Conservation (phyloP, 2,113 vertebrate species). For the Limnothrissa miodon region DNA sequence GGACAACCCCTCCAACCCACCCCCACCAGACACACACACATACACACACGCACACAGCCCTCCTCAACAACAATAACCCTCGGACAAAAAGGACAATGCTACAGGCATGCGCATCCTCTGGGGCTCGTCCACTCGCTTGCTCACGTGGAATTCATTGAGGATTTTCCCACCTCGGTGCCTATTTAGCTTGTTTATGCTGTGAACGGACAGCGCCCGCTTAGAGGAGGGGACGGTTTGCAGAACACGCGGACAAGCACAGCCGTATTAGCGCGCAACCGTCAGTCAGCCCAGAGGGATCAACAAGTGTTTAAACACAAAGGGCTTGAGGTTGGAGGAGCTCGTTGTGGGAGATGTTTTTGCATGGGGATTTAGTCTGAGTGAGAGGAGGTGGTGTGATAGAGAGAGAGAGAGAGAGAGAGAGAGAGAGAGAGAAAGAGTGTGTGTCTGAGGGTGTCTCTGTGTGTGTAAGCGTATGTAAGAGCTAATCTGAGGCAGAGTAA, state of each 20-base stretch:
- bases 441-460: too few species aligned
- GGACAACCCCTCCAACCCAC: not conserved
- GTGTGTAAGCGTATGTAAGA: not conserved
- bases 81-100: not conserved
- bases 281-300: not conserved
- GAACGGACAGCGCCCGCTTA: not conserved
- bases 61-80: not conserved
- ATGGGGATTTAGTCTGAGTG: not conserved
- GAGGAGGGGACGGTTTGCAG: not conserved
- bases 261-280: not conserved
- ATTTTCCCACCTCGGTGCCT: not conserved
- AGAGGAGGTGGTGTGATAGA: not conserved
- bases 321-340: not conserved
- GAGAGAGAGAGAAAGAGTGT: not conserved
- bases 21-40: too few species aligned
- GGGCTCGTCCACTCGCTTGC: not conserved
- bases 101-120: not conserved
- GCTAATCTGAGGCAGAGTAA: not conserved
- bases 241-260: not conserved
- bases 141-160: not conserved
- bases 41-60: too few species aligned
- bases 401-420: not conserved
- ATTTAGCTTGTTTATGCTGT: not conserved
- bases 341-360: not conserved
- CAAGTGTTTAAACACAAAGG: not conserved